Base-by-base conservation (phyloP, 2,113 vertebrate species). In the Electrona antarctica region DNA sequence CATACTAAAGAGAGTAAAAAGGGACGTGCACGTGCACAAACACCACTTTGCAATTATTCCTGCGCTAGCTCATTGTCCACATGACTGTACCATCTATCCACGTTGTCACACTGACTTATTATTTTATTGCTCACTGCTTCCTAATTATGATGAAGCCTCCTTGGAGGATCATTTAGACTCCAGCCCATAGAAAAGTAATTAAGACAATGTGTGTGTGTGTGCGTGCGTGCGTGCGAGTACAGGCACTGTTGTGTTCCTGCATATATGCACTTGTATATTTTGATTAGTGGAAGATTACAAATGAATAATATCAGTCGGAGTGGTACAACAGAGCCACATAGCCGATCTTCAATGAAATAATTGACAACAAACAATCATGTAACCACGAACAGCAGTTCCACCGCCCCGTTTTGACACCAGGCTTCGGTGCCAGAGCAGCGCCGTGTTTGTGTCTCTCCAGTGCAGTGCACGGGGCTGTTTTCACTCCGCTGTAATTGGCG, bases 81-180 rank as follows among this genome's bases (percentile, higher is more conserved):
- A 46, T 47, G 66, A 62, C 54, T 67, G 58, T 60, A 70, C 82
- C 64, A 64, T 71, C 70, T 13, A 60, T 59, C 58, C 70, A 64
- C 54, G 50, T 63, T 76, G 79, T 78, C 68, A 60, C 52, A 56
- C 51, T 50, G 58, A 69, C 60, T 54, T 69, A 49, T 69, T 77
- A 79, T 79, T 73, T 80, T 74, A 74, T 74, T n/a, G 76, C 33
- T 69, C 64, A 78, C 57, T 74, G 67, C 64, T 72, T 74, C 79
- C 61, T 81, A 79, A 83, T 86, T 78, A 81, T 64, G 72, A 77
- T 45, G 5, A 29, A 59, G 55, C n/a, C 46, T 11, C 50, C n/a
- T 21, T 70, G 65, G 8, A 50, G 49, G 49, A 10, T 8, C 49
- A 50, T 50, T 50, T 14, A 56, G 8, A 15, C n/a, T 56, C 55